Evolutionary conservation across 2,797 vertebrate species (phyloP).

Genomic region (Onychomys torridus): DNA sequence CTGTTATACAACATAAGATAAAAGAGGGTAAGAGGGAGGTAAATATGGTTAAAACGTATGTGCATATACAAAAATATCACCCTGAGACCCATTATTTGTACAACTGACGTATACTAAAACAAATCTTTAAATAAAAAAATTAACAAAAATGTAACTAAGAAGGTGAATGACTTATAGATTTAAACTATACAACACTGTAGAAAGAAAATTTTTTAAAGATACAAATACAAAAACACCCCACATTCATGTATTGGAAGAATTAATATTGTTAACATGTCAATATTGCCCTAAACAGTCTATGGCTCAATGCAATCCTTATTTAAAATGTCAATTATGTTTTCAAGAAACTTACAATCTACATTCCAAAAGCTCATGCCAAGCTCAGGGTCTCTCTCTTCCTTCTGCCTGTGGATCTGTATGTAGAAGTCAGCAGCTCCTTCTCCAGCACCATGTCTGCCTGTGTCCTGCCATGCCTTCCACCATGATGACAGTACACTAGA

Average conservation of each 20-base stretch:
- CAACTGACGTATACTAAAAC: background rate
- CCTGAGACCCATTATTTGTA: background rate
- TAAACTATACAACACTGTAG: background rate
- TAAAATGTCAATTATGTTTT: background rate
- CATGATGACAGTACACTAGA: too few species aligned
- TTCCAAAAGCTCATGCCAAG: background rate
- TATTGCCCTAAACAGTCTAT: background rate
- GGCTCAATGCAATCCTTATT: background rate
- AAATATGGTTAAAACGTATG: background rate
- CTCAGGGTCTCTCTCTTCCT: background rate
- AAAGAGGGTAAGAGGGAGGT: background rate
- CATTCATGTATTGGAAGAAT: background rate
- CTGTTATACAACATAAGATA: background rate
- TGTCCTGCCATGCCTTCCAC: too few species aligned
- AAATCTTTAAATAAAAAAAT: background rate
- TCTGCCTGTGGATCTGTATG: background rate
- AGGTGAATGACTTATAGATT: background rate
- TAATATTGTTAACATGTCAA: background rate
- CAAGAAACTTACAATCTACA: background rate
- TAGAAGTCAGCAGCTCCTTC: background rate
- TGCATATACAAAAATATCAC: background rate
- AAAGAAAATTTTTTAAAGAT: slow-evolving; percentile 20
- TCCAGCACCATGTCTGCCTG: background rate
- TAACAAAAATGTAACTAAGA: background rate
- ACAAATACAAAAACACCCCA: background rate